Conservation (phyloP, 2,113 vertebrate genomes). For the Capreolus pygargus region DNA sequence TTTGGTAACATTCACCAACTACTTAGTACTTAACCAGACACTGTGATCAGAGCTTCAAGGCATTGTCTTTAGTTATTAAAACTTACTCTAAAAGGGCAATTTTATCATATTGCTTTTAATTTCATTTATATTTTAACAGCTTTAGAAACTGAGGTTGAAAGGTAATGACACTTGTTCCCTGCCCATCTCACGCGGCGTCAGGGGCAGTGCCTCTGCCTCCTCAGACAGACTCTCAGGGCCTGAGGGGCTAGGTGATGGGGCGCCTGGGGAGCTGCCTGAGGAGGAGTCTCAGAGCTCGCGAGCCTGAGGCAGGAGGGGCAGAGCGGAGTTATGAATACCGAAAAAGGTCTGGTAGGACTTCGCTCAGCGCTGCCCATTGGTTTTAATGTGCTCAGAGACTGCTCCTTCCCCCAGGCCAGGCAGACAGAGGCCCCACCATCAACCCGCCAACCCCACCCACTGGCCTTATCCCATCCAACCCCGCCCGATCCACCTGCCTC, state of each 20-base stretch:
- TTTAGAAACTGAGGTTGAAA: neutral
- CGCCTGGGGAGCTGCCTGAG: neutral
- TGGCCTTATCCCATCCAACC: neutral
- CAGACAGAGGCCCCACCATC: neutral
- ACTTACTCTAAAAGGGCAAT: neutral
- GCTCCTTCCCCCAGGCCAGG: neutral
- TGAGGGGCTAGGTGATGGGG: neutral
- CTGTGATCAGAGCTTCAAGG: neutral
- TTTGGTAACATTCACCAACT: neutral
- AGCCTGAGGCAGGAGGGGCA: neutral
- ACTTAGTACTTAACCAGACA: neutral
- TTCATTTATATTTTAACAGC: neutral
- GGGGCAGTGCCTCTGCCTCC: no score
- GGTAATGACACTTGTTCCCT: neutral
- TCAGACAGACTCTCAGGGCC: neutral
- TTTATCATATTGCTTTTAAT: neutral
- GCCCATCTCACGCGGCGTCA: fast-evolving
- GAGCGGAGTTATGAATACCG: neutral
- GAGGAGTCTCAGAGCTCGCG: neutral
- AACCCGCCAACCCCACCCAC: neutral
- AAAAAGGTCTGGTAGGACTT: neutral
- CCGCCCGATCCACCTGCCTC: no score
- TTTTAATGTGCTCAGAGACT: neutral
- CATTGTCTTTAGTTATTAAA: neutral
- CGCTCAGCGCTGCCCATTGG: neutral